Evolutionary conservation across 2,113 vertebrate genomes (phyloP).

Genomic region (Podarcis raffonei): DNA sequence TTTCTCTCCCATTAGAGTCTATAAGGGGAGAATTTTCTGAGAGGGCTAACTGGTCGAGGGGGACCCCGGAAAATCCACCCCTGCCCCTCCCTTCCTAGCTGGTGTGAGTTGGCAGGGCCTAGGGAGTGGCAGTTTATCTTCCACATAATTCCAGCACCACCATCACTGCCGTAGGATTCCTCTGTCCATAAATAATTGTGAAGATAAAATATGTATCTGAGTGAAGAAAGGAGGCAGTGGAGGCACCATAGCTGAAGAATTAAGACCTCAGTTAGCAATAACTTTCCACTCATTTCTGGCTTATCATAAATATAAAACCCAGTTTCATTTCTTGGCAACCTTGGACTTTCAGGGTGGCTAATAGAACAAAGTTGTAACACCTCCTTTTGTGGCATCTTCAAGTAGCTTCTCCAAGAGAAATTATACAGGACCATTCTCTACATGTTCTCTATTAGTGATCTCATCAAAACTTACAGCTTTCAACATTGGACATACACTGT

Average conservation of each 20-base stretch:
- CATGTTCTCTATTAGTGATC: background rate
- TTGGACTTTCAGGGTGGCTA: background rate
- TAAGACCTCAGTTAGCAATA: conserved; percentile 32
- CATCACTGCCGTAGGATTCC: too few species aligned
- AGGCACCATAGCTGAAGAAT: conserved; percentile 44
- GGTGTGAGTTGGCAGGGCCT: too few species aligned
- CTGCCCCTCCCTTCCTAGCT: too few species aligned
- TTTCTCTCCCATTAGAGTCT: too few species aligned
- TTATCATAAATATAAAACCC: background rate
- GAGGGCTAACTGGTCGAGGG: too few species aligned
- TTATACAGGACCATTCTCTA: background rate
- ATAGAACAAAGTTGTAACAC: background rate
- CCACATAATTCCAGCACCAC: too few species aligned
- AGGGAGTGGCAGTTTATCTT: too few species aligned
- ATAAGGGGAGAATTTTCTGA: too few species aligned
- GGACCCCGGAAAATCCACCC: too few species aligned
- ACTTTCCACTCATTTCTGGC: background rate
- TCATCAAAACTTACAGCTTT: background rate
- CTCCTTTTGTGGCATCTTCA: background rate
- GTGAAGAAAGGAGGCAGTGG: conserved; percentile 23
- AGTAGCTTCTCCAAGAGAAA: background rate
- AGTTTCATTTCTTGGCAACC: background rate
- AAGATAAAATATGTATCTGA: conserved; percentile 30
- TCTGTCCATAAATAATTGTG: background rate
- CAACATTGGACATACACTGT: too few species aligned